Conservation (phyloP, 2,797 vertebrate species). For the Scleropages formosus region DNA sequence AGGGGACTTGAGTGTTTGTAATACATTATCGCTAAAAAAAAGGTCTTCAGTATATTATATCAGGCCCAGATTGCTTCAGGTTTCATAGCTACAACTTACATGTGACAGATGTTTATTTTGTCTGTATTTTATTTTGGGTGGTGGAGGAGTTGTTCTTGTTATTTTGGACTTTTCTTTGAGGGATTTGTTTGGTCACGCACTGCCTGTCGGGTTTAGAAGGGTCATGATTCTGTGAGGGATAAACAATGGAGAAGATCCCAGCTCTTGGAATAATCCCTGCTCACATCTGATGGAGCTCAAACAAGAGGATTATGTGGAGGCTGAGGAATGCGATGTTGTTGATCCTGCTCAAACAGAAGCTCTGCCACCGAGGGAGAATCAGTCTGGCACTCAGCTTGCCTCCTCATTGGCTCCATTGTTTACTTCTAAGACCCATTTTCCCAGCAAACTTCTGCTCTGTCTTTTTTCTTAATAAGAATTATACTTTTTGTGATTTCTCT, state of each 20-base stretch:
- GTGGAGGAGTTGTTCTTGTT: not conserved
- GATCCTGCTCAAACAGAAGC: conserved; percentile 7
- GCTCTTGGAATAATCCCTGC: not conserved
- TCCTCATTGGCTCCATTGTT: not conserved
- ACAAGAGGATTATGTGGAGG: conserved; percentile 22
- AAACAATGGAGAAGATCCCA: conserved; percentile 8
- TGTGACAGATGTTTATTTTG: not conserved
- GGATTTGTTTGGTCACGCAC: conserved; percentile 10
- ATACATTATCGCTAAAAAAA: no score
- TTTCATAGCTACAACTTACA: not conserved
- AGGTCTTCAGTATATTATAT: no score
- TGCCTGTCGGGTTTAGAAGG: conserved; percentile 18
- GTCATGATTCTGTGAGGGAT: conserved; percentile 7
- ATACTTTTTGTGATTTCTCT: not conserved
- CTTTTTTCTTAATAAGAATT: conserved; percentile 2
- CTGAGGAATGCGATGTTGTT: conserved; percentile 10
- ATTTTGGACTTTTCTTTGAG: not conserved
- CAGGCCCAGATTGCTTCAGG: no score
- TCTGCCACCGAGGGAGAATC: not conserved
- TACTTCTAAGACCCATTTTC: not conserved
- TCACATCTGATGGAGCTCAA: conserved; percentile 9
- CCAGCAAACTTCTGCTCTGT: not conserved
- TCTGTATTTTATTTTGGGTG: not conserved
- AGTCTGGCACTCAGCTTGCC: not conserved
- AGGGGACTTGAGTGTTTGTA: no score